Evolutionary conservation across 2,113 vertebrate species (phyloP).

Genomic region (Ophthalmolycus amberensis): DNA sequence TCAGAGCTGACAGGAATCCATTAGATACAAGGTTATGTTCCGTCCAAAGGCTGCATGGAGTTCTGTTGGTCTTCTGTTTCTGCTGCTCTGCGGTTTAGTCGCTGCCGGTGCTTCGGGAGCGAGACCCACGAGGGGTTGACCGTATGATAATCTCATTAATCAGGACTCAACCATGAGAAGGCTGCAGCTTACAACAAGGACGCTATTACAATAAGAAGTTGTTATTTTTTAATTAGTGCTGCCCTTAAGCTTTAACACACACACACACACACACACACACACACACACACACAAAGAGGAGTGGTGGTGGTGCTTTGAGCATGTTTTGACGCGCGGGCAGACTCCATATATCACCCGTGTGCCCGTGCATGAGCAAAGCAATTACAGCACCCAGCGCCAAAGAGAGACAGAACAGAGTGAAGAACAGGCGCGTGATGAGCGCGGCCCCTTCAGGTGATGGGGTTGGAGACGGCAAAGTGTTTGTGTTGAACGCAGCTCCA

Average conservation of each 20-base stretch:
- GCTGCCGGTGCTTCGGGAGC: constrained; percentile 1
- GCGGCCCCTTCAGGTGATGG: constrained; percentile 51
- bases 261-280: constrained; percentile 7
- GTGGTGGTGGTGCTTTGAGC: constrained; percentile 8
- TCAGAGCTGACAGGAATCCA: constrained; percentile 25
- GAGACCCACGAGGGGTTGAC: constrained; percentile 20
- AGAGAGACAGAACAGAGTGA: constrained; percentile 22
- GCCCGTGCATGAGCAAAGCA: constrained; percentile 67
- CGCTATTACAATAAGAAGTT: constrained; percentile 60
- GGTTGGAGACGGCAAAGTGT: constrained; percentile 55
- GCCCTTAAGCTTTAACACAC: constrained; percentile 53
- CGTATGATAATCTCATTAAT: constrained; percentile 70
- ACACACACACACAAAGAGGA: not conserved
- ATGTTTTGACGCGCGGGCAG: constrained; percentile 25
- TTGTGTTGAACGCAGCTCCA: constrained; percentile 46
- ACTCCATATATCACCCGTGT: constrained; percentile 51
- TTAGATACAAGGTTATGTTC: constrained; percentile 7
- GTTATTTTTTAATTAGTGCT: constrained; percentile 71
- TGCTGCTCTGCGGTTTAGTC: not conserved
- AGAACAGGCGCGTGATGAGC: constrained; percentile 55
- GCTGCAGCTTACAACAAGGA: constrained; percentile 54
- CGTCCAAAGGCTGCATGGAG: not conserved
- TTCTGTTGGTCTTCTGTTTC: not conserved
- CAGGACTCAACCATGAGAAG: constrained; percentile 50
- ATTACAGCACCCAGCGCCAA: constrained; percentile 58